Evolutionary conservation across 1,140 invertebrate species (phyloP).

Genomic region (Aplysia californica): DNA sequence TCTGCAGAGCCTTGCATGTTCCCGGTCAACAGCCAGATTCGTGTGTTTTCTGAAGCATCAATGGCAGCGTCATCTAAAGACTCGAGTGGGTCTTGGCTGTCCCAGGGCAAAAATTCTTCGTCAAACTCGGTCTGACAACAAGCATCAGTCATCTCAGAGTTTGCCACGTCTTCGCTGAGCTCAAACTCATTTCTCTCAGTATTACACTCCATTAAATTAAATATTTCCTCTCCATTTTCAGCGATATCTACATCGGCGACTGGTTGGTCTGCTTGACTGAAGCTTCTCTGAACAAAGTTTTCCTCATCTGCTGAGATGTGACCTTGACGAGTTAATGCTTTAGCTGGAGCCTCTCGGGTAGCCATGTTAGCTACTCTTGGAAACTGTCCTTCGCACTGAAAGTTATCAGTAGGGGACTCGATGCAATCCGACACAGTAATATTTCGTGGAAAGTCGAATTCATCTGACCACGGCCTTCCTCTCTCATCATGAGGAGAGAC

Average conservation of each 20-base stretch:
- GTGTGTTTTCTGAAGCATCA: slow-evolving; percentile 18
- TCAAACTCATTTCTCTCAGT: no score
- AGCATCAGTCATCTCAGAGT: slow-evolving; percentile 7
- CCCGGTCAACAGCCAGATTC: slow-evolving; percentile 17
- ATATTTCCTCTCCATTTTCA: neutral
- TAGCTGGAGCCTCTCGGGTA: no score
- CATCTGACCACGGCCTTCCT: neutral
- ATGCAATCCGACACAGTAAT: neutral
- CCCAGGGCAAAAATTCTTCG: slow-evolving; percentile 15
- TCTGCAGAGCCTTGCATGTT: slow-evolving; percentile 27
- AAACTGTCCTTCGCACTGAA: neutral
- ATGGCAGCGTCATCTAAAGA: slow-evolving; percentile 1
- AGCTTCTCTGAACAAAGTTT: neutral
- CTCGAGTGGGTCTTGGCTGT: neutral
- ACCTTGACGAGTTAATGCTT: no score
- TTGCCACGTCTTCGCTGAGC: neutral
- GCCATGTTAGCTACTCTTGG: neutral
- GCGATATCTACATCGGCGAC: neutral
- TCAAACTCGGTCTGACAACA: slow-evolving; percentile 19
- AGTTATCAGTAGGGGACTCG: slow-evolving; percentile 13
- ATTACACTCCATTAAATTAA: no score
- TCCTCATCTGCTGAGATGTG: neutral
- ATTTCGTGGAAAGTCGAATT: slow-evolving; percentile 7
- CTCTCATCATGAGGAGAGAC: neutral
- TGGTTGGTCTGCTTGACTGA: neutral